Conservation (phyloP, 2,113 vertebrate species). For the Hirundichthys speculiger region DNA sequence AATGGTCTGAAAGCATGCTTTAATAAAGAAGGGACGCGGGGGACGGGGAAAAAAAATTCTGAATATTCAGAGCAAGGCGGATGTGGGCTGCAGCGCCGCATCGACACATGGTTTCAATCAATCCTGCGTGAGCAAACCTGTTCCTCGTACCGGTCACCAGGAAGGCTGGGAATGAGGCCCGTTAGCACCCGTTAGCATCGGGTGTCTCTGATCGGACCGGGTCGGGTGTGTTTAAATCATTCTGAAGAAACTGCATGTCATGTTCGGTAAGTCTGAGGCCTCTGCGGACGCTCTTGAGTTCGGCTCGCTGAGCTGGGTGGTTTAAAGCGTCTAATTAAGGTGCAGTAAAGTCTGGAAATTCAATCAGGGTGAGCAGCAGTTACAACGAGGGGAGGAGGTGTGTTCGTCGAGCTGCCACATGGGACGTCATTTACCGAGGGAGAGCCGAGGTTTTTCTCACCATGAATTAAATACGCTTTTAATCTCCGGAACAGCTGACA, state of each 20-base stretch:
- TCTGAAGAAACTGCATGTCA: background rate
- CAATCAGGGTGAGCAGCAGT: constrained; percentile 29
- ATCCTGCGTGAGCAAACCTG: background rate
- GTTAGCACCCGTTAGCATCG: too few relatives aligned
- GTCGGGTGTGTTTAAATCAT: background rate
- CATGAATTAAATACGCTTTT: background rate
- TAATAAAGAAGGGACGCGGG: background rate
- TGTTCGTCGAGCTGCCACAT: background rate
- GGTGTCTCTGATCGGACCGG: too few relatives aligned
- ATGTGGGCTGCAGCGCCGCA: constrained; percentile 30
- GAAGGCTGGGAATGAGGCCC: background rate
- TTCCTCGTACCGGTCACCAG: constrained; percentile 9
- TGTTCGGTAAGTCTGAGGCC: background rate
- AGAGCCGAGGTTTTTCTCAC: background rate
- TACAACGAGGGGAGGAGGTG: constrained; percentile 24
- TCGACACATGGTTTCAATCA: constrained; percentile 46
- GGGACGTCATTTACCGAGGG: background rate
- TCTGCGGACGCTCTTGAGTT: background rate
- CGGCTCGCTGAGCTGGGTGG: constrained; percentile 14
- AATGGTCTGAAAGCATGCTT: background rate
- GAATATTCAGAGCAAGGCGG: constrained; percentile 16
- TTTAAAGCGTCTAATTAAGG: constrained; percentile 39
- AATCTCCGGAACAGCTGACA: background rate
- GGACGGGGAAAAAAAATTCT: background rate
- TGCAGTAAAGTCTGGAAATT: constrained; percentile 37